phyloP scores from a whole-genome alignment of 2,888 invertebrate genomes.

The Yponomeuta plumbellus region DNA sequence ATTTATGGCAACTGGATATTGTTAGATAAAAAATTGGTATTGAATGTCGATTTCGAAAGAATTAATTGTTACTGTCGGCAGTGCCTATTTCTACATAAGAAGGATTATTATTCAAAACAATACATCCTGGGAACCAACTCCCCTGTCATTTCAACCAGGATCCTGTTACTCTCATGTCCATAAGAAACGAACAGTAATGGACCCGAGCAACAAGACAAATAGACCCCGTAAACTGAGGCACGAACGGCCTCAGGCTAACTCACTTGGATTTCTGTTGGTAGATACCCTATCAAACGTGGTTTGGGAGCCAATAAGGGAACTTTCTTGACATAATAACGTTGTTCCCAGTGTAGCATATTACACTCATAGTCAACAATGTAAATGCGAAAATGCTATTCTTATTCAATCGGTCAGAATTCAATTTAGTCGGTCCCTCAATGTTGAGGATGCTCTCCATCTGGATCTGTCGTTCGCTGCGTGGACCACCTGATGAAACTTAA shows the following conservation, averaged over 20 bases:
- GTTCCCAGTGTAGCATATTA: not conserved
- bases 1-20: no score
- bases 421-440: not conserved
- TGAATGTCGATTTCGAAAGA: no score
- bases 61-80: no score
- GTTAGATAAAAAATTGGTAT: no score
- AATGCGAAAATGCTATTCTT: no score
- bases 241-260: conserved; percentile 8
- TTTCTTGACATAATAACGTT: not conserved
- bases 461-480: no score
- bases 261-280: not conserved
- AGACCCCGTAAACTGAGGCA: conserved; percentile 5
- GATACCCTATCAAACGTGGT: not conserved
- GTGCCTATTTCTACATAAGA: not conserved
- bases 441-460: no score
- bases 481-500: no score
- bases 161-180: conserved; percentile 5
- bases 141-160: not conserved
- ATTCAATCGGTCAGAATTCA: no score
- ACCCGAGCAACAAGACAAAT: conserved; percentile 14
- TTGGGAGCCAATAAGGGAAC: not conserved
- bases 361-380: no score
- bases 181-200: conserved; percentile 3
- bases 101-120: not conserved
- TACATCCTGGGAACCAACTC: not conserved